Percentiles rank a stretch among this genome's conserved stretches.
Evolutionary conservation across 2,888 invertebrate genomes (phyloP).

Genomic region (Beris morrisii): DNA sequence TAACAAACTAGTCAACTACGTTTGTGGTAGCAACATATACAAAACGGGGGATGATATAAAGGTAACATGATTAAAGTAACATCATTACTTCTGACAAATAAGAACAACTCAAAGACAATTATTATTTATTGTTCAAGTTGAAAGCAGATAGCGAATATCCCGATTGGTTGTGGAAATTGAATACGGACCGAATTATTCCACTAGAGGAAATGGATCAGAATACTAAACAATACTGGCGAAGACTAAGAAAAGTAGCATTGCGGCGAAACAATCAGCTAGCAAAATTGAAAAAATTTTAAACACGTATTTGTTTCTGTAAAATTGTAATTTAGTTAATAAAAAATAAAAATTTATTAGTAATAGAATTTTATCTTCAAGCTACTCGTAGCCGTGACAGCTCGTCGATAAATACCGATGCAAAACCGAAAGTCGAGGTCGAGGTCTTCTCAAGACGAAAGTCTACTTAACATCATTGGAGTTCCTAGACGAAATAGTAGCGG

Average conservation of each 20-base stretch:
- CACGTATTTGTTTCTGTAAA: too few relatives aligned
- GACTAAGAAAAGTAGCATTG: constrained; percentile 67
- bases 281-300: constrained; percentile 64
- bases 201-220: constrained; percentile 77
- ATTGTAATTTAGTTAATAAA: neutral
- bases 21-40: constrained; percentile 84
- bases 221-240: constrained; percentile 80
- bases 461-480: too few relatives aligned
- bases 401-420: too few relatives aligned
- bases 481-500: too few relatives aligned
- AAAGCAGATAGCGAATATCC: constrained; percentile 85
- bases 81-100: too few relatives aligned
- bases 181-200: constrained; percentile 64
- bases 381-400: too few relatives aligned
- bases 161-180: constrained; percentile 84
- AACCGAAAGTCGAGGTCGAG: too few relatives aligned
- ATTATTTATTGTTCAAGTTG: constrained; percentile 48
- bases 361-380: too few relatives aligned
- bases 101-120: neutral
- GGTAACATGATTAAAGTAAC: constrained; percentile 48
- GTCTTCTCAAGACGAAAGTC: too few relatives aligned
- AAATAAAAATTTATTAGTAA: neutral
- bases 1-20: constrained; percentile 70
- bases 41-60: constrained; percentile 80
- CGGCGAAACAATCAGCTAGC: constrained; percentile 65